A percentile compares a stretch with the other conserved stretches of the same genome.
These are phyloP conservation scores for Dasyornis broadbenti DNA, from an alignment of 2,113 vertebrate genomes.

Conservation along the genomic window DNA sequence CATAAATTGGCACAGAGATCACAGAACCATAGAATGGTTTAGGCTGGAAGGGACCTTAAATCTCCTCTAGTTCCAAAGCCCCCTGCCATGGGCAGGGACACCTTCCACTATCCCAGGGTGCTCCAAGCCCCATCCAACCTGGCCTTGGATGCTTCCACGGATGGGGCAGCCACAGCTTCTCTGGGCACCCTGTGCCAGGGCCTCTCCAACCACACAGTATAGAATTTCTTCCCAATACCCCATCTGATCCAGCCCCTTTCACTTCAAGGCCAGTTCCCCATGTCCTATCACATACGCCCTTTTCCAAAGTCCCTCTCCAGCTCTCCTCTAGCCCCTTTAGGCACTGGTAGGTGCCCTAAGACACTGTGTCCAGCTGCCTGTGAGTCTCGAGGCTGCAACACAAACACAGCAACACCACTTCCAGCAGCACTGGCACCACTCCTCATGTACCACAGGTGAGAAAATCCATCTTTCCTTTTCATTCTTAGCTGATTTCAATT, in stretches of 20 bases:
- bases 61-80: neutral
- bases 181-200: neutral
- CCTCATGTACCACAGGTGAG: neutral
- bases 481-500: neutral
- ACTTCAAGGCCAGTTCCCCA: neutral
- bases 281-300: neutral
- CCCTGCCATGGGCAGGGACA: neutral
- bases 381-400: neutral
- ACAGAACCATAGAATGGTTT: neutral
- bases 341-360: neutral
- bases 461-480: neutral
- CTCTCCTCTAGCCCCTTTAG: neutral
- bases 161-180: neutral
- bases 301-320: neutral
- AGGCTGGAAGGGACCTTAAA: neutral
- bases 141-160: neutral
- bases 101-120: neutral
- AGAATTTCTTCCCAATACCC: neutral
- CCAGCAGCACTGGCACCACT: neutral
- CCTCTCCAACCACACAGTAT: neutral
- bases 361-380: neutral
- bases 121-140: neutral
- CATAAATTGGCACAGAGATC: neutral
- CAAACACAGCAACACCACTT: neutral
- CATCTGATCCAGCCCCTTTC: neutral